Evolutionary conservation across 2,888 invertebrate genomes (phyloP), one percentile per base, ranked within the genome.

Genomic region (Acheta domesticus): DNA sequence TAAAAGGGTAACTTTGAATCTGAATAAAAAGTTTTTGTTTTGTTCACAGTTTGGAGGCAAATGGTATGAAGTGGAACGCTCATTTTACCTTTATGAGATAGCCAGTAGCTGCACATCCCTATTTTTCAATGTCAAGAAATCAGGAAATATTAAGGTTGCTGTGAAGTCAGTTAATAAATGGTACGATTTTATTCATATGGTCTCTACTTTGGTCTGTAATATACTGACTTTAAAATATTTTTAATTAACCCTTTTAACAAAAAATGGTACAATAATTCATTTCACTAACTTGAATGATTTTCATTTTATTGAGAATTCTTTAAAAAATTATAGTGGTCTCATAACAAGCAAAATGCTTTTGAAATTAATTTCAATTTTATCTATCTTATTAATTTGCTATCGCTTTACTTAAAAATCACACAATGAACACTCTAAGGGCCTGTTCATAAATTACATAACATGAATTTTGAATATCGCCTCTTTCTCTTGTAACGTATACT

Each of bases 11-110:
- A 36, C 8, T 36, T 36, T 36, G 36, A 36, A 36, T 36, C 8
- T 8, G 8, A 36, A 36, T 36, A 36, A 36, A 36, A 8, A 36
- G 36, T 36, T 36, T 8, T 36, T 4, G 36, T 12, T 14, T 75
- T 16, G 36, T 82, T 86, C 88, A 78, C 85, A 93, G 89, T 92
- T 93, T 86, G 88, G 90, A 82, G 92, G 92, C 80, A 89, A 88
- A 73, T 94, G 93, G 94, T 93, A 90, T 85, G 93, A 94, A 86
- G 91, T 94, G 80, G 93, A 94, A 86, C 88, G 93, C 76, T 92
- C 93, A 0, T 94, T 94, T 87, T 93, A 93, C 86, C 86, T 93
- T 81, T 91, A 93, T 84, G 93, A 94, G 87, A 87, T 93, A 75
- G 88, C 92, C 1, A 89, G 92, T 14, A 92, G 92, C 83, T 94